phyloP scores from a whole-genome alignment of 1,140 invertebrate genomes.

The Trichonephila clavipes region DNA sequence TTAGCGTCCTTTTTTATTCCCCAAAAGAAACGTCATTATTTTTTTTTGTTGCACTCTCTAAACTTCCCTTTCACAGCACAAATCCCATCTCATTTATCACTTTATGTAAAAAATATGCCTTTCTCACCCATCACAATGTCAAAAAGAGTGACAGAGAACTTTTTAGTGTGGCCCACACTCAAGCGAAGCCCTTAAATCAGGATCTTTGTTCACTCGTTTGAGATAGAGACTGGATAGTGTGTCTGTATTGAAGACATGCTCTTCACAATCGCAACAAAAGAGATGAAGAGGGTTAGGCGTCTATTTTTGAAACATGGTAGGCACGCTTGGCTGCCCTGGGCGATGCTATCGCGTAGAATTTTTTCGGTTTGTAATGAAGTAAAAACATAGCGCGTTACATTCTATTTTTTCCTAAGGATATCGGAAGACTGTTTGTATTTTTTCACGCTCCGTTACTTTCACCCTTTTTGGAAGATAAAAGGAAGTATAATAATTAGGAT shows the following conservation, averaged over 20 bases:
- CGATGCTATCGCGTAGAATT: not conserved
- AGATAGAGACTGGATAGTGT: slow-evolving; percentile 22
- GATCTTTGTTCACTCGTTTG: slow-evolving; percentile 24
- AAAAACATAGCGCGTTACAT: slow-evolving; percentile 39
- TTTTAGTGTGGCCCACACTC: slow-evolving; percentile 12
- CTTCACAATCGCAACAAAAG: slow-evolving; percentile 28
- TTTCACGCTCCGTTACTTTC: not conserved
- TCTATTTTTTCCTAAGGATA: slow-evolving; percentile 15
- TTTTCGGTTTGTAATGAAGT: slow-evolving; percentile 49
- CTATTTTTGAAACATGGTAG: slow-evolving; percentile 33
- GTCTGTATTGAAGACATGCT: not conserved
- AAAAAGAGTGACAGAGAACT: slow-evolving; percentile 24
- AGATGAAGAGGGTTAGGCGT: not conserved
- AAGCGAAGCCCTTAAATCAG: slow-evolving; percentile 33
- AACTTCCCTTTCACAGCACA: slow-evolving; percentile 28
- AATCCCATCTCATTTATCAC: slow-evolving; percentile 37
- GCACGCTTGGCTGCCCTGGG: slow-evolving; percentile 30
- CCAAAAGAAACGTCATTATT: not conserved
- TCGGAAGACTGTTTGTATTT: not conserved
- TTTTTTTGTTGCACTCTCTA: not conserved
- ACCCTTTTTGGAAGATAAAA: slow-evolving; percentile 7
- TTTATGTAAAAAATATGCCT: slow-evolving; percentile 32
- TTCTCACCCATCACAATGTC: not conserved
- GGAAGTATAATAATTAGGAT: slow-evolving; percentile 13
- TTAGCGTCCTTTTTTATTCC: not conserved